A percentile compares a stretch with the other conserved stretches of the same genome.
Conservation (phyloP, 2,113 vertebrate genomes). For the Mobula birostris region DNA sequence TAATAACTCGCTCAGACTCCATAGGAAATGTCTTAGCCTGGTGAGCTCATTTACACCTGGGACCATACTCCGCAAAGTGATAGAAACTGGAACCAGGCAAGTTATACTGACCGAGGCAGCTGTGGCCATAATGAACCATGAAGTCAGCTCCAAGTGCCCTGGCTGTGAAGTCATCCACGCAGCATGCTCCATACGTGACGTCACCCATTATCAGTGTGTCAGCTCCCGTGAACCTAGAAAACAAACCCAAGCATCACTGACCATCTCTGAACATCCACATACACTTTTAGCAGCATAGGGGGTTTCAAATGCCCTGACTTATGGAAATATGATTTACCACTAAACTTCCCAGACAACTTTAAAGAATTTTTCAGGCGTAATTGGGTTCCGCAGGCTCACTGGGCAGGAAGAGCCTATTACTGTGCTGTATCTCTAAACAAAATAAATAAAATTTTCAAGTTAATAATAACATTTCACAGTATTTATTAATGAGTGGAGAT, state of each 20-base stretch:
- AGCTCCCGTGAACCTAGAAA: conserved; percentile 78
- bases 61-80: background rate
- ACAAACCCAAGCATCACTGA: background rate
- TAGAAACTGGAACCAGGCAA: background rate
- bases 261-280: background rate
- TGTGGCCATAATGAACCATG: conserved; percentile 97
- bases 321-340: too few relatives aligned
- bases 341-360: too few relatives aligned
- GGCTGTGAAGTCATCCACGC: conserved; percentile 91
- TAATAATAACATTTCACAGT: too few relatives aligned
- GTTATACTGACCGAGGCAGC: conserved; percentile 77
- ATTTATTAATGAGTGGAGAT: too few relatives aligned
- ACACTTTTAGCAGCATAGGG: background rate
- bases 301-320: too few relatives aligned
- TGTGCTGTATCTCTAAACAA: too few relatives aligned
- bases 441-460: too few relatives aligned
- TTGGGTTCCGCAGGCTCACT: too few relatives aligned
- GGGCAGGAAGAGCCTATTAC: too few relatives aligned
- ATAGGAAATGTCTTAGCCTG: background rate
- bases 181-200: conserved; percentile 94
- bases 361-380: too few relatives aligned
- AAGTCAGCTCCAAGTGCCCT: conserved; percentile 88
- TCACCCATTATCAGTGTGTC: conserved; percentile 91
- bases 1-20: background rate
- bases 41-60: background rate